phyloP scores from a whole-genome alignment of 2,797 vertebrate species.

The Synanceia verrucosa region DNA sequence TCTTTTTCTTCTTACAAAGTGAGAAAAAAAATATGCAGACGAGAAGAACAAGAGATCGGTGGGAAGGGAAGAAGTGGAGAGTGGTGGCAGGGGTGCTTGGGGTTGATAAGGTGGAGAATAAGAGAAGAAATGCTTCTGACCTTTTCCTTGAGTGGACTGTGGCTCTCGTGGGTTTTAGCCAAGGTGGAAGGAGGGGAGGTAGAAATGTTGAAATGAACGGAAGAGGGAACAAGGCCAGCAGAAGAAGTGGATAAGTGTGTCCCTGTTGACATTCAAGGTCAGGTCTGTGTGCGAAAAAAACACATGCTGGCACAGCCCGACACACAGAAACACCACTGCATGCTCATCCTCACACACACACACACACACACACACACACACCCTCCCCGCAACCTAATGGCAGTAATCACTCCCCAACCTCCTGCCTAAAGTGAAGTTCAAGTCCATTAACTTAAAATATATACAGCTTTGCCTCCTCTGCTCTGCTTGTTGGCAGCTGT shows the following conservation, averaged over 20 bases:
- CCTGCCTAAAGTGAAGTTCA: constrained; percentile 69
- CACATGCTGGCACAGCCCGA: constrained; percentile 9
- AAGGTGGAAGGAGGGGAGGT: constrained; percentile 44
- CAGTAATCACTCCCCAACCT: constrained; percentile 64
- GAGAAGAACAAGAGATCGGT: constrained; percentile 2
- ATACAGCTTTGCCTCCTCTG: constrained; percentile 45
- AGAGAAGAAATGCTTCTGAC: constrained; percentile 70
- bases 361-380: constrained; percentile 3
- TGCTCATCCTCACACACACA: not conserved
- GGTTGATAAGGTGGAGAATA: constrained; percentile 27
- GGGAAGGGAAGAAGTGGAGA: not conserved
- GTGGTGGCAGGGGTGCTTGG: not conserved
- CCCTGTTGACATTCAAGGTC: constrained; percentile 69
- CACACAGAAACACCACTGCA: not conserved
- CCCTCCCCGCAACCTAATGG: constrained; percentile 58
- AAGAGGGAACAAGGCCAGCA: constrained; percentile 37
- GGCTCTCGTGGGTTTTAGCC: constrained; percentile 64
- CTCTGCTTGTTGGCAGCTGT: constrained; percentile 35
- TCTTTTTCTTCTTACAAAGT: not conserved
- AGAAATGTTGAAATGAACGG: constrained; percentile 60
- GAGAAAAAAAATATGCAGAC: not conserved
- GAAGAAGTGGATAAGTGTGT: constrained; percentile 72
- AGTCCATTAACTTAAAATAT: constrained; percentile 72
- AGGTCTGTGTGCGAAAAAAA: constrained; percentile 21
- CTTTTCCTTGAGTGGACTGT: constrained; percentile 74